Base-by-base conservation (phyloP, 2,888 invertebrate species). In the Horisme vitalbata region DNA sequence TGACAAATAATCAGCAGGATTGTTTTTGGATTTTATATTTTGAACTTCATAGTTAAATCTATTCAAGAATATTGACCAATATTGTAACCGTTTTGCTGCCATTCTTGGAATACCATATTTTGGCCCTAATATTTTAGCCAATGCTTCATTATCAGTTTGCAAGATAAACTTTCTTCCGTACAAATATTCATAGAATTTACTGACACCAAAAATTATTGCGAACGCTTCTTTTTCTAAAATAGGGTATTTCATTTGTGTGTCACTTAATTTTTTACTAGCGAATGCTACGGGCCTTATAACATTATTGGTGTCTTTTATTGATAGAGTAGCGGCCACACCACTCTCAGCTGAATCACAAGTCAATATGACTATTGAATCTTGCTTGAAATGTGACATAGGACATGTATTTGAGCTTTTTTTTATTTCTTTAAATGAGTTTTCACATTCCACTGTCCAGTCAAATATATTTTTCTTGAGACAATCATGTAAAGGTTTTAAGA, bases 61-160 rank as follows among this genome's bases (percentile, higher is more conserved):
- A 12, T 55, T 54, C 2, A 63, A 33, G 35, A 61, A 63, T n/a
- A 59, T 61, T 2, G 58, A 46, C 34, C 52, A 63, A 31, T 63
- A 55, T 26, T 63, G 61, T 4, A 59, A 9, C 9, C 59, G 9
- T 33, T 63, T 69, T 0, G 70, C 68, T 7, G 71, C 64, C 63
- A 71, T 65, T 39, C 60, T 55, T 28, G 71, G 68, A 8, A 68
- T 66, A 6, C 61, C 45, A 44, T 68, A 68, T 7, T 49, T 63
- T 0, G 65, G 65, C 1, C 61, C 57, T 49, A 72, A 71, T 35
- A 74, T 71, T 46, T 62, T 45, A 0, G 50, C 52, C 13, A 65
- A 27, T 1, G 63, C 61, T 18, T 52, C 49, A 49, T 58, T 61
- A 34, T 65, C 65, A 1, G 59, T 60, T 50, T 65, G 56, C 4